Evolutionary conservation across 2,888 invertebrate genomes (phyloP), one percentile per base, ranked within the genome.

Genomic region (Drosophila mercatorum): DNA sequence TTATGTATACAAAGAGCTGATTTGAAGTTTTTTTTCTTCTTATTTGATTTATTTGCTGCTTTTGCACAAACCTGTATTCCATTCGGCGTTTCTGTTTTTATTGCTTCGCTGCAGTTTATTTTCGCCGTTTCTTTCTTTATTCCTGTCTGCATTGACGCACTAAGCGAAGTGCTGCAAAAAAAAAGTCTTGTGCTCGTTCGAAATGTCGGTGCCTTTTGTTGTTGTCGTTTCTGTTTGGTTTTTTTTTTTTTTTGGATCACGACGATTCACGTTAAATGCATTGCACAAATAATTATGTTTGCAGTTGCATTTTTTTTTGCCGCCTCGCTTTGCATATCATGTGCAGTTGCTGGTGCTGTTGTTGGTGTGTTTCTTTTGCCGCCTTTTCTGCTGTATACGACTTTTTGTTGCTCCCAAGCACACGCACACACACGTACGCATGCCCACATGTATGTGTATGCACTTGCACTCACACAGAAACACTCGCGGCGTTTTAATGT

Each of bases 241-340:
- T 64, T 62, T 61, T 75, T n/a, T 55, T 64, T 62, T 61, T 75
- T 80, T 80, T 75, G 58, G 72, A 83, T 76, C 76, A 78, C 66
- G 71, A 65, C 67, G 75, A 17, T 65, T 72, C 67, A 86, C 83
- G 79, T 74, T 86, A 68, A 83, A 70, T 75, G 80, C 77, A 84
- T 85, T 83, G 83, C 88, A 77, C 69, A 88, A 85, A 77, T 70
- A 78, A 83, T 83, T 84, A 83, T 83, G 88, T 84, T 88, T 85
- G 85, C 75, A 66, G 83, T 78, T 84, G 82, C 87, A 87, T 31
- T 86, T 83, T 80, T n/a, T 76, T 68, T 73, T 76, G 67, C 65
- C 82, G 74, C 68, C 64, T 78, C 55, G 69, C 68, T 72, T 81
- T 78, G 59, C 73, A 70, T 72, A 60, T 71, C 53, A 38, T 69